Base-by-base conservation (phyloP, 2,113 vertebrate species). In the Atractosteus spatula region DNA sequence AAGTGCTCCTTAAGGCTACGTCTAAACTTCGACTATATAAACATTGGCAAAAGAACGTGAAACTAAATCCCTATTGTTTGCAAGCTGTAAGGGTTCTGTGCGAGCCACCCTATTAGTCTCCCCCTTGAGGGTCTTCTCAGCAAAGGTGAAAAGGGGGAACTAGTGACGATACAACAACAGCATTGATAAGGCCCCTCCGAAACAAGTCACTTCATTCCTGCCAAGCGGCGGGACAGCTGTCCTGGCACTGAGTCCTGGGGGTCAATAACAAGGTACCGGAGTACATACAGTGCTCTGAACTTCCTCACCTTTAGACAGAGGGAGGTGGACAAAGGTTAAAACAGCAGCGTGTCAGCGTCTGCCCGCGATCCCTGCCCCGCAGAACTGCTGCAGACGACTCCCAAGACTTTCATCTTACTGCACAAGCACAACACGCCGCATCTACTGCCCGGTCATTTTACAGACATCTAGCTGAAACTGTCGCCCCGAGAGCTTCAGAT, bases 271-370 rank as follows among this genome's bases (percentile, higher is more conserved):
- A 92, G 92, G 93, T 90, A 93, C 88, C 91, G 91, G 89, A 91
- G 91, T 91, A 93, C 94, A 93, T 91, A 93, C 93, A 90, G 94
- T 87, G 91, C 91, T 91, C 91, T 96, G 96, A 96, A 96, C 95
- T 94, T 91, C 74, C 88, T 96, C 95, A 95, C 92, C 94, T 93
- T 86, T 90, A 87, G 92, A 92, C 89, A 91, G 93, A 92, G 93
- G 91, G 94, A 92, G 91, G 89, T 93, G 87, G 91, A 88, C 95
- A 96, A 94, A 98, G 96, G 97, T 98, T 98, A 99, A 96, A 96
- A 95, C 92, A 98, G 90, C 93, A 87, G 70, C 78, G 59, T 44
- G 29, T 59, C 72, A 64, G 67, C 3, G 59, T 63, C 57, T 13
- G 86, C 89, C 86, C 83, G 75, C 82, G 87, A 87, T 89, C 86